phyloP scores from a whole-genome alignment of 2,888 invertebrate genomes.

The Hydriomena furcata region DNA sequence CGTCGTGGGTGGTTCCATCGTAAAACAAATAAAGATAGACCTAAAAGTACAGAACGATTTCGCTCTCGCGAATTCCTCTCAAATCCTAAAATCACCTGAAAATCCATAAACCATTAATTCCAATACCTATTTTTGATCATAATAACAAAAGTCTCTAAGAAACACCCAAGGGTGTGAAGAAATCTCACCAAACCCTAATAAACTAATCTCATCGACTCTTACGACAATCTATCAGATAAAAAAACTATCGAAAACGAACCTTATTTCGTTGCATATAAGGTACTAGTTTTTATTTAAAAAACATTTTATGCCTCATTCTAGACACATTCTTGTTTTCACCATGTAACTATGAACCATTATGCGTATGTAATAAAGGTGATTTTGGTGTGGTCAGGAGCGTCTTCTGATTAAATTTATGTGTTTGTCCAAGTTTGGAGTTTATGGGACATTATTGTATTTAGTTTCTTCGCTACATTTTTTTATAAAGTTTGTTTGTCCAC shows the following conservation, averaged over 20 bases:
- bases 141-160: constrained; percentile 37
- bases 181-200: constrained; percentile 59
- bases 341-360: background rate
- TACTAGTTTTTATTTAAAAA: background rate
- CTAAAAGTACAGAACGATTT: too few species aligned
- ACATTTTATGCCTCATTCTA: background rate
- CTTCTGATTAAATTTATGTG: constrained; percentile 70
- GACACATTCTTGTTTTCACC: background rate
- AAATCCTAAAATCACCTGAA: background rate
- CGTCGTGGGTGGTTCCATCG: too few species aligned
- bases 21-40: background rate
- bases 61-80: too few species aligned
- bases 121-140: background rate
- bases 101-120: background rate
- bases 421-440: constrained; percentile 66
- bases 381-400: constrained; percentile 29
- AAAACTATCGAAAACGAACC: constrained; percentile 27
- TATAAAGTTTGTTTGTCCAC: background rate
- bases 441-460: constrained; percentile 65
- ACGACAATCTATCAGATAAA: constrained; percentile 50
- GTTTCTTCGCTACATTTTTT: constrained; percentile 33
- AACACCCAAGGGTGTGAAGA: constrained; percentile 57
- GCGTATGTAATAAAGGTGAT: background rate
- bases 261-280: background rate
- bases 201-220: constrained; percentile 62